Conservation (phyloP, 1,140 invertebrate genomes). For the Macrobrachium nipponense region DNA sequence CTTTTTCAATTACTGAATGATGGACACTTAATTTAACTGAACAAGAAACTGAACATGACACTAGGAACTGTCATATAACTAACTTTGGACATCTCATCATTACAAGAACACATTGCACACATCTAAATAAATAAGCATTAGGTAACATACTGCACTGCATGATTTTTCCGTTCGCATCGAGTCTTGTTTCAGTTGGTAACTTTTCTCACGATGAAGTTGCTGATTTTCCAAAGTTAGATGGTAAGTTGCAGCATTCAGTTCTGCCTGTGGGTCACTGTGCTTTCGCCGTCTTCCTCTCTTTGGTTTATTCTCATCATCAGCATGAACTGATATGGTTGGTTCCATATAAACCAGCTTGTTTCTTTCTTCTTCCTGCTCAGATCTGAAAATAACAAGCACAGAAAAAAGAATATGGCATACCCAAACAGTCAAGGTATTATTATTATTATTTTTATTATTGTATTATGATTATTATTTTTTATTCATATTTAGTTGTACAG, state of each 20-base stretch:
- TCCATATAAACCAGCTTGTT: conserved; percentile 1
- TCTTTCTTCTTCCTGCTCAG: conserved; percentile 35
- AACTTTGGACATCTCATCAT: background rate
- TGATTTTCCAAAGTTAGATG: conserved; percentile 48
- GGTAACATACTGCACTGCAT: too few relatives aligned
- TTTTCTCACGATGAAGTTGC: conserved; percentile 7
- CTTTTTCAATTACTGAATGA: too few relatives aligned
- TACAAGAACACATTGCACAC: background rate
- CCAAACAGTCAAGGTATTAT: too few relatives aligned
- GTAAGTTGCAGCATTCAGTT: conserved; percentile 39
- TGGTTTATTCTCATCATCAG: conserved; percentile 25
- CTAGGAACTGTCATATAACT: background rate
- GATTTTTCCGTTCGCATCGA: too few relatives aligned
- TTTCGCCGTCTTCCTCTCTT: conserved; percentile 37
- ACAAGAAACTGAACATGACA: background rate
- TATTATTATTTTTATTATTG: too few relatives aligned
- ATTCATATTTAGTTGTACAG: too few relatives aligned
- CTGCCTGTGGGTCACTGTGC: conserved; percentile 34
- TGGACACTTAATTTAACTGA: background rate
- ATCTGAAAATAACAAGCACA: conserved; percentile 18
- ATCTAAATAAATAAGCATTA: background rate
- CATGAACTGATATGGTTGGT: background rate
- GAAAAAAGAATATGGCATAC: background rate
- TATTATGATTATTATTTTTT: too few relatives aligned
- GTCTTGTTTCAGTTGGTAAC: too few relatives aligned